These are phyloP conservation scores for Acleris laterana DNA, from an alignment of 2,888 invertebrate species.

Conservation along the genomic window DNA sequence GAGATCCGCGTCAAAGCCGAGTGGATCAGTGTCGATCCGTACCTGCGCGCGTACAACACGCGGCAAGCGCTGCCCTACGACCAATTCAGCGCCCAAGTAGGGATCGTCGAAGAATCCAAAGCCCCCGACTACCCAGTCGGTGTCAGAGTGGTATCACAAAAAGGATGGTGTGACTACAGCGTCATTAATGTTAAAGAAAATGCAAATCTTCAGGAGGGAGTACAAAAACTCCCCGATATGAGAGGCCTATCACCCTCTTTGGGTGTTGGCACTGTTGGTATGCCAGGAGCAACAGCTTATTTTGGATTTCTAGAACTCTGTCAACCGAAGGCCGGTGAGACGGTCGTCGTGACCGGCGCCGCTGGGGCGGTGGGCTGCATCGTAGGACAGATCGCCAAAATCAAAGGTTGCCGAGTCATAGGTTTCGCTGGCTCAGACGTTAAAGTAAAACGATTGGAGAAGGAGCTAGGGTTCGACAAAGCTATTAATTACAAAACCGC, in stretches of 20 bases:
- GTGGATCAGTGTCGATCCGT: slow-evolving; percentile 61
- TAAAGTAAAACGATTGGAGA: slow-evolving; percentile 87
- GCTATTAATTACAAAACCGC: slow-evolving; percentile 89
- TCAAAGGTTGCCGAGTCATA: slow-evolving; percentile 86
- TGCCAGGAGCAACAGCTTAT: slow-evolving; percentile 89
- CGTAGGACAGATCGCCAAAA: slow-evolving; percentile 90
- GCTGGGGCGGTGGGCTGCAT: slow-evolving; percentile 90
- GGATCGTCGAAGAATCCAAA: slow-evolving; percentile 84
- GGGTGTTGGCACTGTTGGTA: slow-evolving; percentile 85
- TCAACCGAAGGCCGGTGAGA: slow-evolving; percentile 87
- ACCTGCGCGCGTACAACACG: slow-evolving; percentile 48
- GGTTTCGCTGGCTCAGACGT: slow-evolving; percentile 89
- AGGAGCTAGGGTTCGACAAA: slow-evolving; percentile 87
- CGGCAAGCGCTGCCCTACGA: slow-evolving; percentile 51
- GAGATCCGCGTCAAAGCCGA: slow-evolving; percentile 61
- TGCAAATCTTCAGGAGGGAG: slow-evolving; percentile 39
- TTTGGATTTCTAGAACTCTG: slow-evolving; percentile 88
- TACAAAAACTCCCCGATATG: slow-evolving; percentile 79
- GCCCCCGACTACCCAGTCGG: slow-evolving; percentile 85
- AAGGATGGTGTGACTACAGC: slow-evolving; percentile 88
- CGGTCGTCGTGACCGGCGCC: slow-evolving; percentile 88
- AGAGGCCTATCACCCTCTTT: slow-evolving; percentile 79
- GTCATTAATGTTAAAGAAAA: slow-evolving; percentile 42
- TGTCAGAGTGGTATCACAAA: slow-evolving; percentile 81
- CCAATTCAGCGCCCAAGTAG: slow-evolving; percentile 57